A percentile compares a stretch with the other conserved stretches of the same genome.
Evolutionary conservation across 2,113 vertebrate genomes (phyloP).

Genomic region (Muntiacus reevesi): DNA sequence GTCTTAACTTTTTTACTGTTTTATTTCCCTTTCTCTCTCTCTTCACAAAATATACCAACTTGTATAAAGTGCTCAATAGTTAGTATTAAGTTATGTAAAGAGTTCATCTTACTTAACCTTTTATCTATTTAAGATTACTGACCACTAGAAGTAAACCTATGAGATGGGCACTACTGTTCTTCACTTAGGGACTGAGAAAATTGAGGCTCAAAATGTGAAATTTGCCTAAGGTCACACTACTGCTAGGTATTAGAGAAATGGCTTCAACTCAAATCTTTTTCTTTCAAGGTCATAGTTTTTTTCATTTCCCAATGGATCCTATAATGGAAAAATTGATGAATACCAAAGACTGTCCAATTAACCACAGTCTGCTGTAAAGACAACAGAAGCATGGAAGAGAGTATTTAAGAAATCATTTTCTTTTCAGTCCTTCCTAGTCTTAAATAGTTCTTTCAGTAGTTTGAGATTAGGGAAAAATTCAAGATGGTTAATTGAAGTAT

Average conservation of each 20-base stretch:
- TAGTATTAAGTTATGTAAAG: background rate
- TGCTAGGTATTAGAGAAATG: background rate
- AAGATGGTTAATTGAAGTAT: background rate
- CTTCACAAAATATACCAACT: background rate
- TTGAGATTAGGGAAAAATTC: background rate
- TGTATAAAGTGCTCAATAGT: background rate
- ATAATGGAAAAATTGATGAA: background rate
- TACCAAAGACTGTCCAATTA: background rate
- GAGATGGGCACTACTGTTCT: background rate
- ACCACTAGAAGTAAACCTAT: background rate
- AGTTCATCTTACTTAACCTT: background rate
- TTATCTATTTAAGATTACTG: background rate
- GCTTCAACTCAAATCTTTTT: background rate
- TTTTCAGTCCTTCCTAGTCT: constrained; percentile 13
- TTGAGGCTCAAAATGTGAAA: background rate
- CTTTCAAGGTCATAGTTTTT: background rate
- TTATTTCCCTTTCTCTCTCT: background rate
- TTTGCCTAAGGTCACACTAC: background rate
- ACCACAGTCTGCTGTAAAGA: background rate
- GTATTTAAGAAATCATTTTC: constrained; percentile 25
- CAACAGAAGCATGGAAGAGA: background rate
- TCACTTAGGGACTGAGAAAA: constrained; percentile 11
- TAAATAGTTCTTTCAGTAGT: background rate
- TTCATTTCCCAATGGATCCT: background rate
- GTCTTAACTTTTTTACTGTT: background rate